Conservation (phyloP, 2,888 invertebrate genomes). For the Drosophila pegasa region DNA sequence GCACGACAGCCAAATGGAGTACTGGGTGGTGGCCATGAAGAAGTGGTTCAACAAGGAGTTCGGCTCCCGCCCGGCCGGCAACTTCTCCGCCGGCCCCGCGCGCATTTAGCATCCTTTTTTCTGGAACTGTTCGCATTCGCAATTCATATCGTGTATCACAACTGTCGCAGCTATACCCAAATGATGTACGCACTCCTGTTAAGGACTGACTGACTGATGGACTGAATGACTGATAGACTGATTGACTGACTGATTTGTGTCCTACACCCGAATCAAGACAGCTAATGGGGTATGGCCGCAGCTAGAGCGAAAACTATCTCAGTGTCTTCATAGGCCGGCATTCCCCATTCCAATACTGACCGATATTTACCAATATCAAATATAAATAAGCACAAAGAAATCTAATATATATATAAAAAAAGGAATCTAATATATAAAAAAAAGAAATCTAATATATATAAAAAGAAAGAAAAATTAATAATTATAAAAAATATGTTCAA, state of each 20-base stretch:
- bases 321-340: not conserved
- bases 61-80: conserved; percentile 1
- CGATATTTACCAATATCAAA: not conserved
- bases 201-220: not conserved
- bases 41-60: conserved; percentile 54
- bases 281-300: not conserved
- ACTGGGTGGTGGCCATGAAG: conserved; percentile 49
- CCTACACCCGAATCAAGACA: not conserved
- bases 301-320: not conserved
- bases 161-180: not conserved
- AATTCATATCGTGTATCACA: conserved; percentile 6
- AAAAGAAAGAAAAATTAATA: too few species aligned
- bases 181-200: conserved; percentile 1
- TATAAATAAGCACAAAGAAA: not conserved
- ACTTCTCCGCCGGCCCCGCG: conserved; percentile 38
- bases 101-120: conserved; percentile 17
- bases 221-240: not conserved
- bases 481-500: not conserved
- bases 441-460: not conserved
- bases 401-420: not conserved
- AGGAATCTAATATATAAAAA: not conserved
- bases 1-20: conserved; percentile 26
- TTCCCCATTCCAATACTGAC: not conserved
- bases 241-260: not conserved
- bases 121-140: not conserved